phyloP scores from a whole-genome alignment of 1,140 invertebrate genomes.

The Sminthurinus signatus region DNA sequence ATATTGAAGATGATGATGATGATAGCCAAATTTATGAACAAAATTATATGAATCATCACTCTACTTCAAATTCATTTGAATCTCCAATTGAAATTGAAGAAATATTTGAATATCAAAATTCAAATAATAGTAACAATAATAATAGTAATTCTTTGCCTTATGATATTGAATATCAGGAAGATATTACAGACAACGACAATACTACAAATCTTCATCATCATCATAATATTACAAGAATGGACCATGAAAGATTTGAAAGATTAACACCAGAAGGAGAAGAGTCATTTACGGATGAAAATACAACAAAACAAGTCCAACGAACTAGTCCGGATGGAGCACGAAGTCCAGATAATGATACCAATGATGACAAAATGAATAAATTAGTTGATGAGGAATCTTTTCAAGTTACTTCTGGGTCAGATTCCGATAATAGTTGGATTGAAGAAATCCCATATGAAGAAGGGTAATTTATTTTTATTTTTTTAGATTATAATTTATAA shows the following conservation, averaged over 20 bases:
- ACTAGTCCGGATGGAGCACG: slow-evolving; percentile 12
- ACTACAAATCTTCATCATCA: neutral
- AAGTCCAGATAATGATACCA: neutral
- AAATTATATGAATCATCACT: too few relatives aligned
- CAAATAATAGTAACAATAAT: too few relatives aligned
- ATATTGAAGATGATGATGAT: too few relatives aligned
- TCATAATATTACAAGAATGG: neutral
- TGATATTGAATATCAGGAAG: too few relatives aligned
- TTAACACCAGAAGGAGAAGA: slow-evolving; percentile 10
- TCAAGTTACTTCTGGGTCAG: slow-evolving; percentile 13
- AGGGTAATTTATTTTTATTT: too few relatives aligned
- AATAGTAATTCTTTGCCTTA: too few relatives aligned
- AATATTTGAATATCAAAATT: too few relatives aligned
- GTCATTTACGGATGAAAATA: slow-evolving; percentile 2
- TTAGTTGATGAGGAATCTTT: slow-evolving; percentile 16
- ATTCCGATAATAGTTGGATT: slow-evolving; percentile 36
- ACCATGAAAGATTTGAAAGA: neutral
- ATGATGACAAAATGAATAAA: slow-evolving; percentile 1
- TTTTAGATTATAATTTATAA: too few relatives aligned
- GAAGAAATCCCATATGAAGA: slow-evolving; percentile 40
- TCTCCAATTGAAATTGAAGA: too few relatives aligned
- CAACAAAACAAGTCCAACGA: slow-evolving; percentile 9
- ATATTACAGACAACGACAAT: neutral
- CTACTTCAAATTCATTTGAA: too few relatives aligned
- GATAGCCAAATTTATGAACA: too few relatives aligned